Evolutionary conservation across 2,113 vertebrate genomes (phyloP).

Genomic region (Tympanuchus pallidicinctus): DNA sequence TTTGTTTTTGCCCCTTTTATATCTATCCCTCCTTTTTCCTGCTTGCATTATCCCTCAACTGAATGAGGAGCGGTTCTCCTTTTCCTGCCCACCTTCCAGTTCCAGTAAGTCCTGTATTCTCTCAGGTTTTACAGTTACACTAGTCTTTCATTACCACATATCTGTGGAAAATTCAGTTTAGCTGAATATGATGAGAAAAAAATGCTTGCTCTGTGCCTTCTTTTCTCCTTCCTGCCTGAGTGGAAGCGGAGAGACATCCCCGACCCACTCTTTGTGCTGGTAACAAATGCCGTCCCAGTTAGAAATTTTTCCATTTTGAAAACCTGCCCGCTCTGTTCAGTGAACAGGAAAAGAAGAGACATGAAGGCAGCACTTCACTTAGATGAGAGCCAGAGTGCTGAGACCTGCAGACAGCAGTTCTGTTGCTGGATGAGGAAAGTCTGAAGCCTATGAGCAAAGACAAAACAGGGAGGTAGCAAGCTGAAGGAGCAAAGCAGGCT

Average conservation of each 20-base stretch:
- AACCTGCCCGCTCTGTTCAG: background rate
- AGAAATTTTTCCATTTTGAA: background rate
- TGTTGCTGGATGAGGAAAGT: background rate
- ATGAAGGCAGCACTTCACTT: background rate
- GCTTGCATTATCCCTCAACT: background rate
- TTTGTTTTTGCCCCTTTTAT: background rate
- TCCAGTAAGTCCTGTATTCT: background rate
- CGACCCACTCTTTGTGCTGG: background rate
- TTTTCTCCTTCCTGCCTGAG: background rate
- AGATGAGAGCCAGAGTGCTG: background rate
- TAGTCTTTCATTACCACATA: background rate
- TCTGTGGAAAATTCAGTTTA: background rate
- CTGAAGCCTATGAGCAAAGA: background rate
- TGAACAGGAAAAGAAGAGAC: background rate
- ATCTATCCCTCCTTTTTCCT: background rate
- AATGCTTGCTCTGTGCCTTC: background rate
- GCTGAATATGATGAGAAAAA: background rate
- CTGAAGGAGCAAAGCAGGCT: background rate
- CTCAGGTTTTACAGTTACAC: background rate
- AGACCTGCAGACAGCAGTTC: background rate
- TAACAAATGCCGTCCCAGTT: background rate
- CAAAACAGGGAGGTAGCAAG: background rate
- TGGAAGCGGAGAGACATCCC: background rate
- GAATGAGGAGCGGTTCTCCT: background rate
- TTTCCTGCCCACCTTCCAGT: background rate